Evolutionary conservation across 2,113 vertebrate genomes (phyloP), one percentile per base, ranked within the genome.

Genomic region (Eurystomus gularis): DNA sequence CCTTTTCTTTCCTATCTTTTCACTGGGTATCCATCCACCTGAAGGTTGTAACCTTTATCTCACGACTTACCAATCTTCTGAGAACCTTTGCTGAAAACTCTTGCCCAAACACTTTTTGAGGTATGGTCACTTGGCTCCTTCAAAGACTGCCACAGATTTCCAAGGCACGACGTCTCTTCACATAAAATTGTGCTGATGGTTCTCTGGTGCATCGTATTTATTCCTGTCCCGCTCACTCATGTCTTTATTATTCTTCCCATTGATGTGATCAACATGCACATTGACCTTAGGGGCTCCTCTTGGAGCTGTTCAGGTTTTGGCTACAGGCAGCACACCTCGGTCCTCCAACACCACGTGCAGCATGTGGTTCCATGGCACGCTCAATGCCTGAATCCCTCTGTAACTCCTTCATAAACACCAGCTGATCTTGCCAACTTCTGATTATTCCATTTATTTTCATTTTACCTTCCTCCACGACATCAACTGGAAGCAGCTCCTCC

Each of bases 341-440:
- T n/a, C 29, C 39, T 40, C 39, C 35, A 71, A 6, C 0, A 2
- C 11, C 2, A 2, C 24, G 68, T 19, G 6, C 14, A 46, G 39
- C 58, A 72, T 0, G 1, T 17, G 49, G 49, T 23, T 49, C 66
- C 51, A 58, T 0, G 1, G 28, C 64, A 54, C 0, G 2, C 17
- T 26, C 24, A 49, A 54, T 26, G 23, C 28, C 14, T 0, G 0
- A 72, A 88, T 71, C 17, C 51, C 42, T 29, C 40, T 52, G 23
- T 28, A 68, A 21, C 19, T 88, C 52, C 25, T 28, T 9, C 40
- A 85, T 64, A 93, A 94, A 68, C 14, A 54, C 5, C 21, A 37
- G 4, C 9, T 18, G 51, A 20, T 37, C 16, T 42, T n/a, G n/a
- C 29, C 17, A 20, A 13, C 52, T 52, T 79, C 46, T 6, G 46